A percentile compares a stretch with the other conserved stretches of the same genome.
Evolutionary conservation across 2,113 vertebrate genomes (phyloP).

Genomic region (Sylvilagus bachmani): DNA sequence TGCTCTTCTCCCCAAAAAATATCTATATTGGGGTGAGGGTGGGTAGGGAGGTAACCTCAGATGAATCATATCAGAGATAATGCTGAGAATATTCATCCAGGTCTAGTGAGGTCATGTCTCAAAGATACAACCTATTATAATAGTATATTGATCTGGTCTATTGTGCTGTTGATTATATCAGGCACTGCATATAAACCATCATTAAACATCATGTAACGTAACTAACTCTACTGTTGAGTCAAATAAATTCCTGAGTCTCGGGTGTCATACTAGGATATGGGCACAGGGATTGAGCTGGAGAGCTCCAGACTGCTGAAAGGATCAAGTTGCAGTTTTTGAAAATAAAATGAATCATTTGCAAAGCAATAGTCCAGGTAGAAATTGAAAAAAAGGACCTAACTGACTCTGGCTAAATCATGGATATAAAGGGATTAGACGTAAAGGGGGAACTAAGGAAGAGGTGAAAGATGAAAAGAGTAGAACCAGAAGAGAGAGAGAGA

Average conservation of each 20-base stretch:
- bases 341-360: neutral
- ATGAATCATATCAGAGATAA: conserved; percentile 18
- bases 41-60: neutral
- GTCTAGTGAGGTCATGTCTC: neutral
- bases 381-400: neutral
- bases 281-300: neutral
- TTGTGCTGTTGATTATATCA: neutral
- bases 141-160: neutral
- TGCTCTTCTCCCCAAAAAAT: neutral
- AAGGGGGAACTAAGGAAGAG: neutral
- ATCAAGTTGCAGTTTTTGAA: neutral
- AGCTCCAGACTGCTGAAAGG: neutral
- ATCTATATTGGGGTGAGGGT: neutral
- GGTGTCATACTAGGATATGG: neutral
- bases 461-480: neutral
- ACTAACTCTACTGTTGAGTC: neutral
- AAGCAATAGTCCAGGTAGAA: neutral
- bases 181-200: neutral
- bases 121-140: neutral
- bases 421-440: neutral
- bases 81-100: neutral
- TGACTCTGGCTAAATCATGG: neutral
- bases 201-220: neutral
- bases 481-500: neutral
- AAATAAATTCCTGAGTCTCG: neutral